Percentiles rank a stretch among this genome's conserved stretches.
Conservation (phyloP, 1,140 invertebrate genomes). For the Temnothorax longispinosus region DNA sequence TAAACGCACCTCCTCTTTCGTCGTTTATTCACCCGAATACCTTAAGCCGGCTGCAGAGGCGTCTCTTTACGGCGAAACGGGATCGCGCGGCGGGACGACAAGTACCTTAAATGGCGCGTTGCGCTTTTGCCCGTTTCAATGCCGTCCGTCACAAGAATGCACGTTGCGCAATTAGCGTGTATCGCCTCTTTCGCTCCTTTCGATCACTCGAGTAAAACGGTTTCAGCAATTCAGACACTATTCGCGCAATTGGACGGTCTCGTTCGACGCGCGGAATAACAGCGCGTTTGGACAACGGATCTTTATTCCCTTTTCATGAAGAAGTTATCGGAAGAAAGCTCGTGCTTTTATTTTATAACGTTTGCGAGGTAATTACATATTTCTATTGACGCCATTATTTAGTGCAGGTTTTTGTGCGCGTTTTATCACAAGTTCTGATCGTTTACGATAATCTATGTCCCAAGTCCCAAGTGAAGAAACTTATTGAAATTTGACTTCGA, state of each 20-base stretch:
- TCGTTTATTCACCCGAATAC: conserved; percentile 54
- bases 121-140: conserved; percentile 65
- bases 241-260: conserved; percentile 18
- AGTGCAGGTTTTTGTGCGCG: neutral
- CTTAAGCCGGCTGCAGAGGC: conserved; percentile 42
- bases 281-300: neutral
- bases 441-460: neutral
- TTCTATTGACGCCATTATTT: neutral
- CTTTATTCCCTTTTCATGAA: neutral
- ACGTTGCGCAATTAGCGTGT: conserved; percentile 36
- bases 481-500: neutral
- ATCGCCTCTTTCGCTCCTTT: neutral
- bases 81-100: conserved; percentile 44
- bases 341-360: neutral
- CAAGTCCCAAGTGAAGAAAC: neutral
- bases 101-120: conserved; percentile 76
- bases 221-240: conserved; percentile 8
- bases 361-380: neutral
- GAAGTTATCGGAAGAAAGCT: neutral
- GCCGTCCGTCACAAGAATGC: conserved; percentile 36
- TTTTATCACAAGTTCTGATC: neutral
- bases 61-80: conserved; percentile 58
- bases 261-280: neutral
- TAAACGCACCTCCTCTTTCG: conserved; percentile 30
- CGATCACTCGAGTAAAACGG: conserved; percentile 7